Conservation (phyloP, 2,113 vertebrate genomes). For the Mionectes macconnelli region DNA sequence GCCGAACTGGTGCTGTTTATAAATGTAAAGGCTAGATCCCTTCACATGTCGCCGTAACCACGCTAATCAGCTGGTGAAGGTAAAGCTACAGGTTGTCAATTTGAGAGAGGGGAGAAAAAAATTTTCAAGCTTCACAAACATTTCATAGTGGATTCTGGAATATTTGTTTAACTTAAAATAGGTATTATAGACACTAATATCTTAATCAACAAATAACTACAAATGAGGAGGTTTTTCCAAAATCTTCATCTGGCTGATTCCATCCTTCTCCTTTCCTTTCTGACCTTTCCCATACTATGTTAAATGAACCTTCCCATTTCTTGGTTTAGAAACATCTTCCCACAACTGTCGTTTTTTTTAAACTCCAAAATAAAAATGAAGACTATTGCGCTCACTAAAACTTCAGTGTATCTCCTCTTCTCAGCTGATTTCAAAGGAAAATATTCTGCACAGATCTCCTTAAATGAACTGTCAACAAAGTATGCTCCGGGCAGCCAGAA, state of each 20-base stretch:
- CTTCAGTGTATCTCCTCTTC: constrained; percentile 2
- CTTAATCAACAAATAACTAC: neutral
- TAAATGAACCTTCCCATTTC: constrained; percentile 10
- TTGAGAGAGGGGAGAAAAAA: neutral
- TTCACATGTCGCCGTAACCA: neutral
- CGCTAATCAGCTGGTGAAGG: neutral
- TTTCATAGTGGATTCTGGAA: neutral
- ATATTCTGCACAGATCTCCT: constrained; percentile 43
- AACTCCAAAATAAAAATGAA: constrained; percentile 20
- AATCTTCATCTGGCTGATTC: neutral
- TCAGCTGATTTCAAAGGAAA: constrained; percentile 46
- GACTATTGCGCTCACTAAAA: neutral
- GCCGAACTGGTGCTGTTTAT: neutral
- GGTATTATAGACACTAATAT: neutral
- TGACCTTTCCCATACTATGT: constrained; percentile 34
- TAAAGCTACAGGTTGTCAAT: neutral
- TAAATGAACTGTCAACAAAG: constrained; percentile 65
- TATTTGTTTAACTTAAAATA: neutral
- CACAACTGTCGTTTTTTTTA: neutral
- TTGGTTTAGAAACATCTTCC: constrained; percentile 35
- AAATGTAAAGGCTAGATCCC: neutral
- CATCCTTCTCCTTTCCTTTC: neutral
- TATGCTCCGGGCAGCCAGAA: neutral
- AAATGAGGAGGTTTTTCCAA: neutral
- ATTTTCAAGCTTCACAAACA: neutral